Base-by-base conservation (phyloP, 2,888 invertebrate genomes). In the Cyclophora punctaria region DNA sequence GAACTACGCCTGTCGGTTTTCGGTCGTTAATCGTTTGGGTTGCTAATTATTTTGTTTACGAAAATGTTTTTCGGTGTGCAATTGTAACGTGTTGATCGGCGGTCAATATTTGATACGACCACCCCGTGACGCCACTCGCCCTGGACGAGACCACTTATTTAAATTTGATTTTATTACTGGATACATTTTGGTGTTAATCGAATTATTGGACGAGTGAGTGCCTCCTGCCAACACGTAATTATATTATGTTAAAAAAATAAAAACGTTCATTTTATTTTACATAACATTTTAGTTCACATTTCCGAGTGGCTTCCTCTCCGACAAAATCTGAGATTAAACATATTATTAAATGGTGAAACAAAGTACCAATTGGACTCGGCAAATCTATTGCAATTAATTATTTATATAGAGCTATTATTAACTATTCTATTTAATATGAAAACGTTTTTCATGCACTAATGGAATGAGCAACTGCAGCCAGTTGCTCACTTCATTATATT, bases 21-120 rank as follows among this genome's bases (percentile, higher is more conserved):
- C 68, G 73, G 80, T 79, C 66, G 63, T 62, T 61, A 74, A 77
- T 79, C 66, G 68, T 59, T 57, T 71, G 69, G 56, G 52, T 55
- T 54, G 52, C 68, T 80, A 78, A 83, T 85, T 78, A 83, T 84
- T 80, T 80, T 79, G 80, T 80, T 81, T 75, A 58, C 58, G 77
- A 65, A 73, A 82, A 80, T 82, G 78, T 86, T 86, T 85, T 85
- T 82, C 78, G 71, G 70, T 71, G 72, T 71, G 65, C 75, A 77
- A 75, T 77, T 75, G 64, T 78, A 69, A 80, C 80, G 79, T 80
- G 83, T 85, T 80, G 82, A 82, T 73, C 78, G 63, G 69, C 64
- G 73, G 83, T 83, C 82, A 86, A 86, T 86, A 84, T 86, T 86
- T 84, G 83, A 78, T 81, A 37, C 37, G 37, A 5, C 4, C 4